Conservation (phyloP, 2,113 vertebrate species). For the Lasiurus cinereus region DNA sequence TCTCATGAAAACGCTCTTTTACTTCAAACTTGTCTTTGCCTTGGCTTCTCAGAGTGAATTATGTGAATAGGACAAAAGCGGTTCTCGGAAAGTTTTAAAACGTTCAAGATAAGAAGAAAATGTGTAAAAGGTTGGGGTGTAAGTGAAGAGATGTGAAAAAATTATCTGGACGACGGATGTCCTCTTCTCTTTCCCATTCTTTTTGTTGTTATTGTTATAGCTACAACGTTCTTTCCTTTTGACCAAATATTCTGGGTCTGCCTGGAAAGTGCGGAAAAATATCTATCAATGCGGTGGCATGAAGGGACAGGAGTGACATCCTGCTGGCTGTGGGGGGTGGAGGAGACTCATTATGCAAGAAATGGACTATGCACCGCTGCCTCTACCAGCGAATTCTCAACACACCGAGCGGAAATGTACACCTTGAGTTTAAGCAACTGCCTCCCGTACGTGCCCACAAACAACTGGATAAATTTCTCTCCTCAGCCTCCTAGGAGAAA, state of each 20-base stretch:
- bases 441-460: neutral
- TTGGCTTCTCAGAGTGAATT: neutral
- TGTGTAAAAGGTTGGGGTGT: neutral
- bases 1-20: conserved; percentile 43
- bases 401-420: neutral
- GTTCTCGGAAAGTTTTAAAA: conserved; percentile 4
- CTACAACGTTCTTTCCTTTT: neutral
- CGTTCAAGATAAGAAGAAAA: neutral
- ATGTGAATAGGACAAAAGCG: neutral
- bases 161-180: too few species aligned
- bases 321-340: neutral
- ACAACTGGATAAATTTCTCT: conserved; percentile 17
- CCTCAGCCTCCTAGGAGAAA: conserved; percentile 41
- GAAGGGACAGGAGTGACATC: conserved; percentile 4
- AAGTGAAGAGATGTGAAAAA: neutral
- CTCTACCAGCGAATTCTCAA: neutral
- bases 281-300: neutral
- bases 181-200: neutral
- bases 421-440: conserved; percentile 2
- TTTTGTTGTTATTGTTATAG: neutral
- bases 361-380: neutral
- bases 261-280: neutral
- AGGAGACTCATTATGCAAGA: conserved; percentile 2
- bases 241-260: neutral
- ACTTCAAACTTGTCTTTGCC: neutral